Conservation (phyloP, 2,113 vertebrate genomes). For the Cephalophus harveyi region DNA sequence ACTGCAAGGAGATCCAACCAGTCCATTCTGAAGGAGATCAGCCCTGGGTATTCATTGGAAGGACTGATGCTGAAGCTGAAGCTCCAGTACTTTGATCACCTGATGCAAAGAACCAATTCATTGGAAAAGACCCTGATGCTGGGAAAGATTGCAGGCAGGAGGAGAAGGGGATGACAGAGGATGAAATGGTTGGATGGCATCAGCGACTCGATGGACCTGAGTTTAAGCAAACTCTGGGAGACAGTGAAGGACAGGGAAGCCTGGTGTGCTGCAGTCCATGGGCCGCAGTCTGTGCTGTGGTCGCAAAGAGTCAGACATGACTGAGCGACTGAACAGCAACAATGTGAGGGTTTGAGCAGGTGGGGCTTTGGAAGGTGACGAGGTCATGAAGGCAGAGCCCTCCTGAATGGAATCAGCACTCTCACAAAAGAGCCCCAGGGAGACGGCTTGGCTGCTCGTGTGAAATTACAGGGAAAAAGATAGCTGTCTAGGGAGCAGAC, state of each 20-base stretch:
- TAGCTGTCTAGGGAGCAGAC: neutral
- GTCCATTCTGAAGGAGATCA: neutral
- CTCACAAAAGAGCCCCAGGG: neutral
- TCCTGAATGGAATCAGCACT: neutral
- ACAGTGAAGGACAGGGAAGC: neutral
- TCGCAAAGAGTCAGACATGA: neutral
- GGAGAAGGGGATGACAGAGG: neutral
- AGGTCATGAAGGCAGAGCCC: neutral
- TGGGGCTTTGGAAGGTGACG: neutral
- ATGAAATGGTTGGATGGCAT: neutral
- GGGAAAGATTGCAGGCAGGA: neutral
- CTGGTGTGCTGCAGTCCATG: neutral
- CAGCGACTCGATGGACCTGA: fast-evolving
- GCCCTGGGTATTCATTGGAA: neutral
- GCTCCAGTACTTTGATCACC: neutral
- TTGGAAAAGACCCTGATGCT: neutral
- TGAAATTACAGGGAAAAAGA: neutral
- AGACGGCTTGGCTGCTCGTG: neutral
- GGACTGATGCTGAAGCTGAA: neutral
- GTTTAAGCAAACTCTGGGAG: neutral
- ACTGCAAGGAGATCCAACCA: neutral
- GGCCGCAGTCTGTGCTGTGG: neutral
- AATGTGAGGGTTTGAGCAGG: neutral
- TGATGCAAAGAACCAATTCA: fast-evolving
- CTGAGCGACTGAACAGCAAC: neutral